These are phyloP conservation scores for Alentia gelatinosa DNA, from an alignment of 2,888 invertebrate species.

Conservation along the genomic window DNA sequence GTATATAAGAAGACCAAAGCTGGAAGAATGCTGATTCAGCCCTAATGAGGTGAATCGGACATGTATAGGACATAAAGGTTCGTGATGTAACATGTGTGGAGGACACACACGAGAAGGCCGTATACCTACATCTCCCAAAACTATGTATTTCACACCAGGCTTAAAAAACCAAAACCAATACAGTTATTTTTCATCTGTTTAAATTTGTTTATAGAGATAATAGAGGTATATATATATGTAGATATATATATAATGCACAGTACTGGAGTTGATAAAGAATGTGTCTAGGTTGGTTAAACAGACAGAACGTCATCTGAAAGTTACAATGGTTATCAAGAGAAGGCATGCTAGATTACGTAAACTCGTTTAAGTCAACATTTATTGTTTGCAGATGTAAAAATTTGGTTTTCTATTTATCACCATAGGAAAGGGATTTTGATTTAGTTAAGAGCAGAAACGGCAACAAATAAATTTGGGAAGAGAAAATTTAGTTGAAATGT, in stretches of 20 bases:
- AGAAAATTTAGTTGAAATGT: slow-evolving; percentile 25
- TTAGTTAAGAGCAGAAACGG: slow-evolving; percentile 27
- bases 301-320: slow-evolving; percentile 40
- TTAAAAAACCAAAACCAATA: slow-evolving; percentile 53
- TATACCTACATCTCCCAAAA: slow-evolving; percentile 54
- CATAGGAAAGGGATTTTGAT: neutral
- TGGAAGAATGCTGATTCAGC: slow-evolving; percentile 42
- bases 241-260: slow-evolving; percentile 30
- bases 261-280: slow-evolving; percentile 23
- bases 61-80: slow-evolving; percentile 48
- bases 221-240: neutral
- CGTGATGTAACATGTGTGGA: slow-evolving; percentile 45
- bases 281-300: slow-evolving; percentile 40
- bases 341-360: slow-evolving; percentile 45
- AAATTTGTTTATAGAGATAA: slow-evolving; percentile 39
- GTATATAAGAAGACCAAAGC: slow-evolving; percentile 45
- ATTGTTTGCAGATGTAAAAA: neutral
- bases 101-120: neutral
- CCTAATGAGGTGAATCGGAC: slow-evolving; percentile 39
- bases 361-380: slow-evolving; percentile 48
- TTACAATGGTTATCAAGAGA: slow-evolving; percentile 53
- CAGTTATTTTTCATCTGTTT: slow-evolving; percentile 54
- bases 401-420: slow-evolving; percentile 8
- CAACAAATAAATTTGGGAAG: slow-evolving; percentile 6
- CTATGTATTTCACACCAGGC: slow-evolving; percentile 54